phyloP scores from a whole-genome alignment of 2,797 vertebrate genomes.

The Trachops cirrhosus region DNA sequence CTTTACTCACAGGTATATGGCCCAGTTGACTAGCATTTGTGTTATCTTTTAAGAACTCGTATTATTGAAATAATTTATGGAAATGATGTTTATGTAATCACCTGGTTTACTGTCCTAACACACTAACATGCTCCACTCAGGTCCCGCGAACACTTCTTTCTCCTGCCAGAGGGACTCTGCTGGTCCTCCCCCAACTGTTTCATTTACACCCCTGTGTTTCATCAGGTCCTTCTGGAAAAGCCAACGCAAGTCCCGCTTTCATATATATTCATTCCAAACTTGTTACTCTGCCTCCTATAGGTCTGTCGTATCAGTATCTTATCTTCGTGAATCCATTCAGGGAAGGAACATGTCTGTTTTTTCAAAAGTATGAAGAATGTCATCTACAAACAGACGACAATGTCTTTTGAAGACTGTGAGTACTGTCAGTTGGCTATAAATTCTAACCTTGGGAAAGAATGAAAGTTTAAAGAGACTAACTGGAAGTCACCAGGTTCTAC shows the following conservation, averaged over 20 bases:
- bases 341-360: neutral
- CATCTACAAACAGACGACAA: constrained; percentile 22
- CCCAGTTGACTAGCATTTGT: neutral
- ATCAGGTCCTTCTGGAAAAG: neutral
- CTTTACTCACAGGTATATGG: neutral
- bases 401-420: constrained; percentile 7
- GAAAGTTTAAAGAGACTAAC: neutral
- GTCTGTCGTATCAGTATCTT: neutral
- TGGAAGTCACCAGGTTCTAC: neutral
- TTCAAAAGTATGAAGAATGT: neutral
- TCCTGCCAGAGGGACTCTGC: neutral
- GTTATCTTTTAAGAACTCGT: neutral
- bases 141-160: neutral
- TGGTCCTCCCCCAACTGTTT: neutral
- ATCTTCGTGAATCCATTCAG: neutral
- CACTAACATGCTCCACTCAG: neutral
- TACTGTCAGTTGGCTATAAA: neutral
- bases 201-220: neutral
- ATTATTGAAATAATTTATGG: neutral
- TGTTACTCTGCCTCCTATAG: neutral
- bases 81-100: neutral
- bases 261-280: constrained; percentile 12
- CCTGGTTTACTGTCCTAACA: neutral
- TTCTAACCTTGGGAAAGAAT: neutral
- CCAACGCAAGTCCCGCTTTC: neutral